Conservation (phyloP, 1,140 invertebrate genomes). For the Diabrotica undecimpunctata region DNA sequence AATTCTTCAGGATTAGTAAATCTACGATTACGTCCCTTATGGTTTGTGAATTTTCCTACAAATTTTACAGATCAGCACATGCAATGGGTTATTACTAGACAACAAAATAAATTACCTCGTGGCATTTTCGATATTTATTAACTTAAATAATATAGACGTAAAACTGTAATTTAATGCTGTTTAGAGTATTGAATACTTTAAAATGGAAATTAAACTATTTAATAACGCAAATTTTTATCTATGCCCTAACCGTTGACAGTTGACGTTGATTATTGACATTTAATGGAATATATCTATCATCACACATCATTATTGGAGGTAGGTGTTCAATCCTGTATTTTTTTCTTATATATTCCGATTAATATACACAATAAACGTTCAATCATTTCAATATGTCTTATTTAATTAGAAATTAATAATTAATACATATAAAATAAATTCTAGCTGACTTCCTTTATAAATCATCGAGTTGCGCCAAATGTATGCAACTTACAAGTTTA, state of each 20-base stretch:
- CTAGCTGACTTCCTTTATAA: too few relatives aligned
- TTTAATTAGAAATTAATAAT: too few relatives aligned
- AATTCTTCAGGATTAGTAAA: constrained; percentile 93
- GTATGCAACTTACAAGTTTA: too few relatives aligned
- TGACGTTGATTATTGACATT: neutral
- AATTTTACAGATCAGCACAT: neutral
- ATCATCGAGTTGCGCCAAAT: too few relatives aligned
- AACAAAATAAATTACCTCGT: neutral
- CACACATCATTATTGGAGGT: too few relatives aligned
- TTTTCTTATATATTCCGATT: too few relatives aligned
- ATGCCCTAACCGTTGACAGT: neutral
- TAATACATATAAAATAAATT: too few relatives aligned
- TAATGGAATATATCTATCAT: too few relatives aligned
- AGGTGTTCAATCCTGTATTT: too few relatives aligned
- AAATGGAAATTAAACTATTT: neutral
- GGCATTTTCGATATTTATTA: neutral
- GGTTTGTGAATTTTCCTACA: constrained; percentile 80
- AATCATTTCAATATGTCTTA: too few relatives aligned
- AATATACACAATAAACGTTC: too few relatives aligned
- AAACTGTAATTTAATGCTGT: neutral
- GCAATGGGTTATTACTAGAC: neutral
- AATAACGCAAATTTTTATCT: neutral
- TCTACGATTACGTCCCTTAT: constrained; percentile 87
- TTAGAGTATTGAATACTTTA: neutral
- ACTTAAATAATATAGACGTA: neutral